Conservation (phyloP, 2,888 invertebrate species). For the Baccha elongata region DNA sequence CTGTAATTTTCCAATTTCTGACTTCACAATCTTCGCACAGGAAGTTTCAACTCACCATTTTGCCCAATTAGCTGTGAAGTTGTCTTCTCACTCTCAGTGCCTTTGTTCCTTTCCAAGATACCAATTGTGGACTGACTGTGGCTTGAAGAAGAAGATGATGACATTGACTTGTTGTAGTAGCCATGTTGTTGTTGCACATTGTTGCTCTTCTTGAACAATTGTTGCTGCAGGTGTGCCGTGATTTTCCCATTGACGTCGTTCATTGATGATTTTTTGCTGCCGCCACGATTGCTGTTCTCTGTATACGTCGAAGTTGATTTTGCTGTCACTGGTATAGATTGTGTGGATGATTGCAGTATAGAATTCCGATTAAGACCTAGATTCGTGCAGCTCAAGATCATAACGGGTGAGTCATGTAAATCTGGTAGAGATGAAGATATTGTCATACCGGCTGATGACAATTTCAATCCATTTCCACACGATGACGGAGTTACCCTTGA, state of each 20-base stretch:
- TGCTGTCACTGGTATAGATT: constrained; percentile 70
- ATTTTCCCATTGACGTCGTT: constrained; percentile 69
- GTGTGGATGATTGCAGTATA: constrained; percentile 71
- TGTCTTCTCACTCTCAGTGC: constrained; percentile 67
- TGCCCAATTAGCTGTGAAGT: constrained; percentile 74
- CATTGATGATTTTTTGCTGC: constrained; percentile 59
- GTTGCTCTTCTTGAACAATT: constrained; percentile 62
- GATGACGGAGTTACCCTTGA: constrained; percentile 66
- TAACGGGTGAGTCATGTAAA: constrained; percentile 81
- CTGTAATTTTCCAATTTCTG: constrained; percentile 13
- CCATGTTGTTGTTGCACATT: constrained; percentile 47
- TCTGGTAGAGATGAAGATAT: constrained; percentile 81
- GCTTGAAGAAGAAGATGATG: constrained; percentile 25
- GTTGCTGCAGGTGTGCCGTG: constrained; percentile 75
- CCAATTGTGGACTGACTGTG: constrained; percentile 54
- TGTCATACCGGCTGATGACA: constrained; percentile 74
- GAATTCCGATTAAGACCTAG: constrained; percentile 75
- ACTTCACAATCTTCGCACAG: constrained; percentile 43
- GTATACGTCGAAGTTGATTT: constrained; percentile 51
- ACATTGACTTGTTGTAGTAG: constrained; percentile 54
- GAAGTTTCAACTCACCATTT: constrained; percentile 75
- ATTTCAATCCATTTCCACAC: constrained; percentile 70
- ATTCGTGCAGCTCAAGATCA: constrained; percentile 82
- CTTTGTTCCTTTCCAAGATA: constrained; percentile 59
- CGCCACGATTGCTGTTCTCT: constrained; percentile 19